phyloP scores from a whole-genome alignment of 2,888 invertebrate genomes.

The Thymelicus sylvestris region DNA sequence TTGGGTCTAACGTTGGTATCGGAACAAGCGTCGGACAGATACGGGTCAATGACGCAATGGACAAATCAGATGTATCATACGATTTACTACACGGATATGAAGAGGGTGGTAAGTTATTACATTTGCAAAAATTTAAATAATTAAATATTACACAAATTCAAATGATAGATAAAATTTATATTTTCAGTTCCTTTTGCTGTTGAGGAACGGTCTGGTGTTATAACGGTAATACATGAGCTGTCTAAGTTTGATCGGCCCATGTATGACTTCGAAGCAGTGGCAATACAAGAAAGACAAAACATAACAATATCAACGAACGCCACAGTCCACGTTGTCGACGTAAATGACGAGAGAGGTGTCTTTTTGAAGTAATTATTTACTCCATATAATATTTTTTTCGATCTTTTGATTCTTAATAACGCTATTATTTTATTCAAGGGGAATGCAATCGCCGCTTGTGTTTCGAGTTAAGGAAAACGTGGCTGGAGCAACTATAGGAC shows the following conservation, averaged over 20 bases:
- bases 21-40: constrained; percentile 95
- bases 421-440: constrained; percentile 73
- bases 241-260: constrained; percentile 87
- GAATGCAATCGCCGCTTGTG: constrained; percentile 88
- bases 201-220: constrained; percentile 94
- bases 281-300: constrained; percentile 85
- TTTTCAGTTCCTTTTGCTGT: constrained; percentile 94
- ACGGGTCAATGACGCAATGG: constrained; percentile 89
- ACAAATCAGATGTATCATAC: constrained; percentile 88
- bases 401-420: constrained; percentile 44
- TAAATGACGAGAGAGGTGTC: constrained; percentile 88
- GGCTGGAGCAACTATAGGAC: constrained; percentile 89
- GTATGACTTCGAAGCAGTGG: constrained; percentile 94
- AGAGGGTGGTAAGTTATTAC: constrained; percentile 87
- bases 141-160: not conserved
- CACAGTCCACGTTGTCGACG: constrained; percentile 92
- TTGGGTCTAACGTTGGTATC: constrained; percentile 92
- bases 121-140: not conserved
- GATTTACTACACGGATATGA: constrained; percentile 93
- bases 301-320: constrained; percentile 91
- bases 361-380: constrained; percentile 82
- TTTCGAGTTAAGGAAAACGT: constrained; percentile 92
- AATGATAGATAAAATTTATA: not conserved
- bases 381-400: constrained; percentile 31
- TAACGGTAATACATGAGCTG: constrained; percentile 92